A percentile compares a stretch with the other conserved stretches of the same genome.
These are phyloP conservation scores for Paradisaea rubra DNA, from an alignment of 2,113 vertebrate species.

Conservation along the genomic window DNA sequence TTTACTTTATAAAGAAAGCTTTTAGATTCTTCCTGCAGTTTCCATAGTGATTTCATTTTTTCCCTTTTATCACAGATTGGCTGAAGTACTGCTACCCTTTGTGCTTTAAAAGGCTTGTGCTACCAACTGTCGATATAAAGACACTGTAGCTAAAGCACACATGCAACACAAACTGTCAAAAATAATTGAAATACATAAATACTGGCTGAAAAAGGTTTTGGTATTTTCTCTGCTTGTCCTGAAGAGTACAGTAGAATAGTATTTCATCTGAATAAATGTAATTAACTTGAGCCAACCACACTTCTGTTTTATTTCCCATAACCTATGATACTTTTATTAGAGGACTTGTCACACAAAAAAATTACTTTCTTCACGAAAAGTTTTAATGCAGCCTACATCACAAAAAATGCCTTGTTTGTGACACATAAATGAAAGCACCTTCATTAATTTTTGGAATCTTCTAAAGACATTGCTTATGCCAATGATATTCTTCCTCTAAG, in stretches of 20 bases:
- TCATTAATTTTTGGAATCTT: constrained; percentile 37
- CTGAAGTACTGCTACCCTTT: constrained; percentile 77
- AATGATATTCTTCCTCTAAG: background rate
- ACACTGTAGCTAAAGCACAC: constrained; percentile 65
- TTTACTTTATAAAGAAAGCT: constrained; percentile 82
- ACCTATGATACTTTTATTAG: constrained; percentile 46
- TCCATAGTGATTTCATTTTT: constrained; percentile 84
- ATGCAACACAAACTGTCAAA: constrained; percentile 61
- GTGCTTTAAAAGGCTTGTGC: constrained; percentile 76
- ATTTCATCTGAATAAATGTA: constrained; percentile 63
- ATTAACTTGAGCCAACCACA: constrained; percentile 61
- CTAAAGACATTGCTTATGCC: background rate
- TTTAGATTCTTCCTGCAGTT: constrained; percentile 83
- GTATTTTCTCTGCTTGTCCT: constrained; percentile 30
- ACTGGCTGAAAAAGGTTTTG: constrained; percentile 26
- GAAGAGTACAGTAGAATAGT: constrained; percentile 37
- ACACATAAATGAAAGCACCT: constrained; percentile 41
- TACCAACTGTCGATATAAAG: constrained; percentile 75
- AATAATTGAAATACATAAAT: constrained; percentile 71
- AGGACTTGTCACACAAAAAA: constrained; percentile 42
- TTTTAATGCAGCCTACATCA: constrained; percentile 49
- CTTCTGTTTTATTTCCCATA: constrained; percentile 27
- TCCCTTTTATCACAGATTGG: constrained; percentile 81
- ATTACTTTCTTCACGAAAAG: constrained; percentile 55
- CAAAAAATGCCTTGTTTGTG: constrained; percentile 45